Evolutionary conservation across 2,113 vertebrate genomes (phyloP), one percentile per base, ranked within the genome.

Genomic region (Salminus brasiliensis): DNA sequence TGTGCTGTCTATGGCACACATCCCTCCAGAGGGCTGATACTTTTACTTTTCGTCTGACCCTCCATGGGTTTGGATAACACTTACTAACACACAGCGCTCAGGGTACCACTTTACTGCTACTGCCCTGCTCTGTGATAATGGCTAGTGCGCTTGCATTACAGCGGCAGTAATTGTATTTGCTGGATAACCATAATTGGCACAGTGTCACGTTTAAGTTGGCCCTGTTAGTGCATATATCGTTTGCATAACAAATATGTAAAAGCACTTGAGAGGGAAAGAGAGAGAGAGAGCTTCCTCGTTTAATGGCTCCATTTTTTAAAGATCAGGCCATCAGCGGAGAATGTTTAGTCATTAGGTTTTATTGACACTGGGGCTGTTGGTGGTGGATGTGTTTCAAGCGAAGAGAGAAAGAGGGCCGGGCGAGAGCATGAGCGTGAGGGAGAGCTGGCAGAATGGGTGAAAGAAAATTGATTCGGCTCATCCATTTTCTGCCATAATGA

Each of bases 291-390:
- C 45, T 43, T 71, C 81, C 69, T 70, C 59, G 59, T 30, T 83
- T 85, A 85, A 85, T 85, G 81, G 65, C 52, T 78, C 49, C 53
- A 72, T 79, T 80, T 80, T 73, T 57, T 69, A 81, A 84, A 81
- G 75, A 75, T 81, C 70, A 74, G 47, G 47, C 53, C 73, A 79
- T 78, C 81, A 85, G 68, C 55, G 41, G 59, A 74, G 66, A 85
- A 79, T 78, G 60, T 67, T 77, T 68, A 74, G 34, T 70, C 81
- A 78, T 83, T 75, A 78, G 71, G 45, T 81, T 78, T 78, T 81
- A 81, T 81, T 81, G 79, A 74, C 34, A 41, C 74, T 67, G 74
- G 77, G 52, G 68, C 36, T 63, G 73, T 72, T 76, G 57, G 65
- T 66, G 81, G 23, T 55, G 34, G 47, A 49, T 21, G 57, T 74